Evolutionary conservation across 2,797 vertebrate species (phyloP).

Genomic region (Syngnathus acus): DNA sequence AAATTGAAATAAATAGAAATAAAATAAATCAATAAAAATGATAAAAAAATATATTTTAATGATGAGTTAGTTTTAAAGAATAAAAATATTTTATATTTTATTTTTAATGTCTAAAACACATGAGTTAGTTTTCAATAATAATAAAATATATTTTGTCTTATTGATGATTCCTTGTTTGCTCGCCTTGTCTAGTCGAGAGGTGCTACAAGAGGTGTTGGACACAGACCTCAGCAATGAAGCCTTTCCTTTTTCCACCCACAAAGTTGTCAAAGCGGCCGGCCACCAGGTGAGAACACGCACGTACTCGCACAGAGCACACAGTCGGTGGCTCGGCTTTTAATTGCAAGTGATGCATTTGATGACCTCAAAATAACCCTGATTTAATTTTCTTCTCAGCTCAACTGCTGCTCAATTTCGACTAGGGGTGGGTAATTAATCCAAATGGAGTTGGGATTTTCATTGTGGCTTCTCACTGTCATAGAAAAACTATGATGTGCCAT

Average conservation of each 20-base stretch:
- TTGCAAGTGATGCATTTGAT: neutral
- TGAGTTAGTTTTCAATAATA: neutral
- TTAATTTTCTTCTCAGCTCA: neutral
- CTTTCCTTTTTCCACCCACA: conserved; percentile 93
- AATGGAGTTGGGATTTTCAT: too few species aligned
- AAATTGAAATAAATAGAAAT: too few species aligned
- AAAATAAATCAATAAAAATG: too few species aligned
- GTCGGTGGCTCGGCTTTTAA: neutral
- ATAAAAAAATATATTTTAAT: too few species aligned
- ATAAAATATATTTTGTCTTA: neutral
- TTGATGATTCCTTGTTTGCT: neutral
- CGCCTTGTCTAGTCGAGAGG: conserved; percentile 67
- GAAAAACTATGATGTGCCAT: too few species aligned
- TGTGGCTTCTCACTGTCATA: too few species aligned
- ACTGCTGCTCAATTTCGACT: too few species aligned
- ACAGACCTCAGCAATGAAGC: conserved; percentile 82
- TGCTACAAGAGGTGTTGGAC: conserved; percentile 86
- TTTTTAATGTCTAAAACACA: neutral
- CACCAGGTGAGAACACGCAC: conserved; percentile 70
- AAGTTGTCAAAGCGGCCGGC: conserved; percentile 74
- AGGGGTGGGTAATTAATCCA: too few species aligned
- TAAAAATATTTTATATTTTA: too few species aligned
- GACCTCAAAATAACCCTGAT: neutral
- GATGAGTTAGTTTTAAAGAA: neutral
- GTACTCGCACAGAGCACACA: neutral